phyloP scores from a whole-genome alignment of 2,888 invertebrate species.

The Heliconius hortense region DNA sequence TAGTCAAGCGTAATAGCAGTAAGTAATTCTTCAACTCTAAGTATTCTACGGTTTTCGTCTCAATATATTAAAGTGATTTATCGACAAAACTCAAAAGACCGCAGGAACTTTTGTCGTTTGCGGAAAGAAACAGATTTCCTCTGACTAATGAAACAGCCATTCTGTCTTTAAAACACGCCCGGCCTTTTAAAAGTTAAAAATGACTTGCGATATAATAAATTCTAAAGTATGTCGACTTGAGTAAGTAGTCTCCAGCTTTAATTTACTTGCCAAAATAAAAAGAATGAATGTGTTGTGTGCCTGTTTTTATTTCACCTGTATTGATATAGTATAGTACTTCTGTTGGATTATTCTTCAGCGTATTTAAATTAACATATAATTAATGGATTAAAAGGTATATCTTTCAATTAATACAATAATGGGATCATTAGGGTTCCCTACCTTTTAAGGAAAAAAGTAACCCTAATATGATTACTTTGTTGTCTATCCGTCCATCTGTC shows the following conservation, averaged over 20 bases:
- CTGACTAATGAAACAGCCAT: constrained; percentile 64
- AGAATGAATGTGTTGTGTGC: not conserved
- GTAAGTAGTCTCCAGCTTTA: constrained; percentile 1
- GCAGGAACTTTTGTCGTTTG: constrained; percentile 69
- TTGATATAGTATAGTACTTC: not conserved
- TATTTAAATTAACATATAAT: not conserved
- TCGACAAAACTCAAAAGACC: constrained; percentile 63
- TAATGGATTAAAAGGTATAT: not conserved
- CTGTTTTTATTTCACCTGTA: not conserved
- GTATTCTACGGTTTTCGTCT: constrained; percentile 66
- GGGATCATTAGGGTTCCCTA: too few species aligned
- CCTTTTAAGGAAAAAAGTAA: too few species aligned
- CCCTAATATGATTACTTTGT: too few species aligned
- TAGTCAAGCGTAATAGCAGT: constrained; percentile 64
- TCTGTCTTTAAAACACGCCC: constrained; percentile 54
- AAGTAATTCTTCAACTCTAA: constrained; percentile 59
- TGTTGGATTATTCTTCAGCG: too few species aligned
- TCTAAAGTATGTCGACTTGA: constrained; percentile 9
- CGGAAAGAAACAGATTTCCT: constrained; percentile 67
- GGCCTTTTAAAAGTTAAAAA: constrained; percentile 41
- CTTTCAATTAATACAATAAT: not conserved
- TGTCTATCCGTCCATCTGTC: too few species aligned
- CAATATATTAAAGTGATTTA: constrained; percentile 79
- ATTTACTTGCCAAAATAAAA: not conserved
- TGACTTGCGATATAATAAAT: constrained; percentile 31